These are phyloP conservation scores for Apamea anceps DNA, from an alignment of 2,888 invertebrate species.

Conservation along the genomic window DNA sequence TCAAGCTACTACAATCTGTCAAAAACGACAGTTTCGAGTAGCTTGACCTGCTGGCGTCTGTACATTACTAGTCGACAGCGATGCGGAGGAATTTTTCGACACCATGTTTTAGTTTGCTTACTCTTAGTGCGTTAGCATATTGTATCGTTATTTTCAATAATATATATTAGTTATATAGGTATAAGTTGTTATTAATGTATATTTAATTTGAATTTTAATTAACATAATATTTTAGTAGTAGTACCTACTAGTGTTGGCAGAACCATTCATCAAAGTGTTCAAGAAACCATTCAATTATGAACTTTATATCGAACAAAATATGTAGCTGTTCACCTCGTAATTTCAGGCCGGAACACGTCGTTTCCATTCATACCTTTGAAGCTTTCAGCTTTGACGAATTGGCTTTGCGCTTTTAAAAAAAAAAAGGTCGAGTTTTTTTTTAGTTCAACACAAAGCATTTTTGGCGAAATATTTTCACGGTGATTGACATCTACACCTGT, in stretches of 20 bases:
- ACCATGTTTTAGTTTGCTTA: no score
- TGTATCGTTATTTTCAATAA: not conserved
- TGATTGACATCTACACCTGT: constrained; percentile 64
- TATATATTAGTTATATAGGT: no score
- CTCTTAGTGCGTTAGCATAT: no score
- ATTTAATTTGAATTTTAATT: no score
- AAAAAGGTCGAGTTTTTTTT: constrained; percentile 34
- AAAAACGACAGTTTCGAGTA: no score
- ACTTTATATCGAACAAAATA: not conserved
- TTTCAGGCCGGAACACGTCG: constrained; percentile 16
- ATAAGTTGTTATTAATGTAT: not conserved
- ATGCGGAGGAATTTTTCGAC: no score
- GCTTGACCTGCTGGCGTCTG: no score
- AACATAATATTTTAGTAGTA: no score
- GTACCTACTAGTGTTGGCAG: no score
- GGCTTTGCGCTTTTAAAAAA: constrained; percentile 54
- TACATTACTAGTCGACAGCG: no score
- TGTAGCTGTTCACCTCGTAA: not conserved
- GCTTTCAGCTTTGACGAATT: constrained; percentile 61
- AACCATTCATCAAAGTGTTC: not conserved
- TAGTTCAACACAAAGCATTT: constrained; percentile 63
- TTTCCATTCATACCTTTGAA: constrained; percentile 45
- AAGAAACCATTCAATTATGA: not conserved
- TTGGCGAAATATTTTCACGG: constrained; percentile 56
- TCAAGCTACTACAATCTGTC: no score